Conservation (phyloP, 2,113 vertebrate genomes). For the Stercorarius parasiticus region DNA sequence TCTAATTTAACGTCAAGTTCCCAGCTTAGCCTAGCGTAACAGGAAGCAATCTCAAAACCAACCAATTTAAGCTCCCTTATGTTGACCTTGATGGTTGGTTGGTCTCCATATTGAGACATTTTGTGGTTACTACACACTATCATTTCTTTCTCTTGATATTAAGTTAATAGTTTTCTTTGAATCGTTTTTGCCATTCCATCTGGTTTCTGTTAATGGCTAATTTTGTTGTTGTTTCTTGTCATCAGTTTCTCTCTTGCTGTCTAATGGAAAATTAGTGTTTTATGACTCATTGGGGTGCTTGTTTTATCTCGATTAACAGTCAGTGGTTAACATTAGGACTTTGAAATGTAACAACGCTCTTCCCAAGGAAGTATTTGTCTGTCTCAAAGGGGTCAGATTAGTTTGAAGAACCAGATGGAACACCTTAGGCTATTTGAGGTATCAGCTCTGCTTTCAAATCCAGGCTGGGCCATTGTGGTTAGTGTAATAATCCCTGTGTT, state of each 20-base stretch:
- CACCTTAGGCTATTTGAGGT: conserved; percentile 21
- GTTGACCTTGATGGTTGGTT: not conserved
- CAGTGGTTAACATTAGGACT: not conserved
- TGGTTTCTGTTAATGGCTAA: not conserved
- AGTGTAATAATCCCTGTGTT: not conserved
- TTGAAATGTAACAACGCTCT: not conserved
- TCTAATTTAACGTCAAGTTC: not conserved
- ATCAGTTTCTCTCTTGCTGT: conserved; percentile 7
- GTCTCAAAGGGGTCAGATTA: not conserved
- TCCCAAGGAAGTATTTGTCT: not conserved
- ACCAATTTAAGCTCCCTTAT: not conserved
- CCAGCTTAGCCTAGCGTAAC: not conserved
- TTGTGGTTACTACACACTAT: not conserved
- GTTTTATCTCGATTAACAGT: not conserved
- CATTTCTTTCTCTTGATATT: not conserved
- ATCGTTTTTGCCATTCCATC: not conserved
- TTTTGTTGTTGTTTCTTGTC: conserved; percentile 27
- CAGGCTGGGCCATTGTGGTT: not conserved
- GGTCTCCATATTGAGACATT: not conserved
- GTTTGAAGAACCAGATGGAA: conserved; percentile 25
- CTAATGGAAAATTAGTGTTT: conserved; percentile 15
- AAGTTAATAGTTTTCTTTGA: not conserved
- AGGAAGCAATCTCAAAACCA: not conserved
- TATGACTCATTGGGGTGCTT: not conserved
- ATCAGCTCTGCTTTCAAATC: not conserved